phyloP scores from a whole-genome alignment of 2,888 invertebrate genomes.

The Xestia rhomboidea region DNA sequence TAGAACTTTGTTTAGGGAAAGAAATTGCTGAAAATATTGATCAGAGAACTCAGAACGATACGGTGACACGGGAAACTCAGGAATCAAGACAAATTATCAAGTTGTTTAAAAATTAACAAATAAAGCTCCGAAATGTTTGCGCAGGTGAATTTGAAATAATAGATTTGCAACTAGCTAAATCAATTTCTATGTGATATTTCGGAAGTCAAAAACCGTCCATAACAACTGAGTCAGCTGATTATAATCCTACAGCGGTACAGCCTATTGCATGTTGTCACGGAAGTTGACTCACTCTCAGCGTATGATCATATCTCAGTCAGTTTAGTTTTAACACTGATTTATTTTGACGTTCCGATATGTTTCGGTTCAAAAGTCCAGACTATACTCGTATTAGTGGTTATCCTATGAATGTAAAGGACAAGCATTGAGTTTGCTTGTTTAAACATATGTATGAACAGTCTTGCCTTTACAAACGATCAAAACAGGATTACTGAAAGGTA shows the following conservation, averaged over 20 bases:
- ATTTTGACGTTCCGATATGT: constrained; percentile 3
- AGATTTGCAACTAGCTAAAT: neutral
- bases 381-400: constrained; percentile 10
- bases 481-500: constrained; percentile 4
- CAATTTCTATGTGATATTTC: constrained; percentile 8
- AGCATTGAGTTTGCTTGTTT: neutral
- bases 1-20: neutral
- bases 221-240: constrained; percentile 31
- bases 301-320: constrained; percentile 11
- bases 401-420: neutral
- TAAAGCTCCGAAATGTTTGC: neutral
- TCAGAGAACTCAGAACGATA: neutral
- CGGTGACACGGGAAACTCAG: constrained; percentile 1
- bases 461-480: neutral
- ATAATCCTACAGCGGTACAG: constrained; percentile 29
- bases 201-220: constrained; percentile 28
- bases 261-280: constrained; percentile 28
- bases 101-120: neutral
- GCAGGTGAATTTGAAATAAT: neutral
- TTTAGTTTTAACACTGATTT: constrained; percentile 1
- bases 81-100: constrained; percentile 4
- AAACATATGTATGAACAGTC: neutral
- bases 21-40: constrained; percentile 37
- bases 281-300: constrained; percentile 46
- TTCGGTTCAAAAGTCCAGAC: constrained; percentile 9